Evolutionary conservation across 2,113 vertebrate species (phyloP), one percentile per base, ranked within the genome.

Genomic region (Trematocara nigrifrons): DNA sequence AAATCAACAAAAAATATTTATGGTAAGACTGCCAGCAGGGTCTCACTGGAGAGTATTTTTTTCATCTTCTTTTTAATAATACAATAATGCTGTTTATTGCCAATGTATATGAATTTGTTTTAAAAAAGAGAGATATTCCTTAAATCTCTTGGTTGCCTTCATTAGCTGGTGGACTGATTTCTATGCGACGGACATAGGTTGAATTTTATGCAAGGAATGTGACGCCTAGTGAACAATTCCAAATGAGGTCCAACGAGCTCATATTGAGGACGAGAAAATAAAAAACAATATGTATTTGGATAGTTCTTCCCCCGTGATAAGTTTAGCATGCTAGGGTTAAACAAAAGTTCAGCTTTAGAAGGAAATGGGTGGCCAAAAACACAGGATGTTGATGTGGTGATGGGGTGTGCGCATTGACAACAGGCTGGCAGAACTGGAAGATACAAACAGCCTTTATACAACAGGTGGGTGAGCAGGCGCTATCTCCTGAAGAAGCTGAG

Each of bases 101-200:
- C 66, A 74, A 29, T 16, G 13, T 47, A 71, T 1, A 42, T 69
- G n/a, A 69, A 22, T 22, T 22, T 59, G 29, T 59, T 59, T 33
- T 0, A 45, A 66, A 38, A 40, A 42, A 1, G 38, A 4, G n/a
- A 69, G 12, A 6, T 4, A 22, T 42, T 42, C 0, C 11, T 40
- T 15, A 42, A 71, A 1, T 26, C 0, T 71, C 38, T 22, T 42
- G 12, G 35, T 45, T 71, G 64, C 64, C 38, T 71, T 42, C 38
- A 71, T 71, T 22, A 45, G 20, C 38, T 20, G 5, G 20, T 42
- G 64, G 64, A 45, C 18, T 22, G 38, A 71, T 71, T 71, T 71
- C 38, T 42, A 15, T 15, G 7, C 0, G 1, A 61, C 0, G 3
- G 29, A 61, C 29, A 35, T 15, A 0, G n/a, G 18, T 40, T 66